A percentile compares a stretch with the other conserved stretches of the same genome.
Conservation (phyloP, 2,888 invertebrate genomes). For the Eupithecia tripunctaria region DNA sequence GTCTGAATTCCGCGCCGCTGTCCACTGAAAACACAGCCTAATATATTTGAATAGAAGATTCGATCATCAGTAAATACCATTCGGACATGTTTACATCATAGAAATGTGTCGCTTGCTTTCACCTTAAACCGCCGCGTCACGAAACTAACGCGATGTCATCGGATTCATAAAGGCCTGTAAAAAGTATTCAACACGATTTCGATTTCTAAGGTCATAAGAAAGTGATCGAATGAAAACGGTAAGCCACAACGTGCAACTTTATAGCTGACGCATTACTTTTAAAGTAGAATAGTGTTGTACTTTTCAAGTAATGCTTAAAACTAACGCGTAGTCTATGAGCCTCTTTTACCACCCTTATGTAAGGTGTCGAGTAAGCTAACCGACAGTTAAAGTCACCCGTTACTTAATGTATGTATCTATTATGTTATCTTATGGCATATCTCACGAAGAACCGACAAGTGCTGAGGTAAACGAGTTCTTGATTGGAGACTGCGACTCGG, state of each 20-base stretch:
- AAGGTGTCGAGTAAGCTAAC: too few relatives aligned
- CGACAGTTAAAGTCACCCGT: too few relatives aligned
- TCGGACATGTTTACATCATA: constrained; percentile 5
- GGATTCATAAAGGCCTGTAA: constrained; percentile 30
- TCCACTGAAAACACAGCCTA: background rate
- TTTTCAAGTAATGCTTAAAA: too few relatives aligned
- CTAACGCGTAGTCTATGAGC: too few relatives aligned
- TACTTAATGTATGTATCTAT: too few relatives aligned
- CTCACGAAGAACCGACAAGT: too few relatives aligned
- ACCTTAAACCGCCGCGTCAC: constrained; percentile 35
- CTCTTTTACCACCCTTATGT: too few relatives aligned
- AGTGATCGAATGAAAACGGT: constrained; percentile 28
- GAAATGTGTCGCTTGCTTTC: constrained; percentile 37
- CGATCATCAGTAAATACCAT: background rate
- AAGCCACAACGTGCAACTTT: background rate
- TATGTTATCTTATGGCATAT: too few relatives aligned
- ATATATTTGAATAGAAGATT: background rate
- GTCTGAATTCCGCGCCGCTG: background rate
- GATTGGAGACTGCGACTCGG: too few relatives aligned
- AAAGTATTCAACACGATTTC: constrained; percentile 32
- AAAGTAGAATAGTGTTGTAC: too few relatives aligned
- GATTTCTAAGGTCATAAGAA: constrained; percentile 47
- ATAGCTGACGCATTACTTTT: background rate
- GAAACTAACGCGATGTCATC: constrained; percentile 31
- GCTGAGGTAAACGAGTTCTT: too few relatives aligned